Percentiles rank a stretch among this genome's conserved stretches.
Conservation (phyloP, 2,888 invertebrate genomes). For the Drosophila aldrichi region DNA sequence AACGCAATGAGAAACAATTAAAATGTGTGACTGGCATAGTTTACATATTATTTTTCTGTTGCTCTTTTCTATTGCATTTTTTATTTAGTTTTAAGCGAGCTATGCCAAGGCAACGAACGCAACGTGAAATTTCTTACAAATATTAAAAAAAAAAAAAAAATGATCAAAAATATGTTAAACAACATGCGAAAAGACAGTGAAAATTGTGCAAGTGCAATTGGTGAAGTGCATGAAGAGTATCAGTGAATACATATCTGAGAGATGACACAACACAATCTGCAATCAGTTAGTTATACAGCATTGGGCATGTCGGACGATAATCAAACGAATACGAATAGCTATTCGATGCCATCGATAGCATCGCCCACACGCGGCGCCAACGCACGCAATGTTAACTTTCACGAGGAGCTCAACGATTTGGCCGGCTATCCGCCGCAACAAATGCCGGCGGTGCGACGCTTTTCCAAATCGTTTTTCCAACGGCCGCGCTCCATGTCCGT, state of each 20-base stretch:
- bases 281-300: slow-evolving; percentile 85
- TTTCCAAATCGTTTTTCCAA: slow-evolving; percentile 85
- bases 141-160: background rate
- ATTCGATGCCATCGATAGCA: slow-evolving; percentile 83
- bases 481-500: slow-evolving; percentile 93
- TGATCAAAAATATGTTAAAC: background rate
- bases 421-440: slow-evolving; percentile 79
- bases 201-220: slow-evolving; percentile 21
- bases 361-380: slow-evolving; percentile 68
- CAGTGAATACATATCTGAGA: slow-evolving; percentile 50
- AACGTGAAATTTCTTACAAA: slow-evolving; percentile 4
- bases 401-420: slow-evolving; percentile 79
- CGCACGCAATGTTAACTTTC: slow-evolving; percentile 84
- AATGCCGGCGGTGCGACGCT: slow-evolving; percentile 80
- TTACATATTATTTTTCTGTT: background rate
- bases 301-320: slow-evolving; percentile 86
- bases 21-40: slow-evolving; percentile 5
- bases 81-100: slow-evolving; percentile 37
- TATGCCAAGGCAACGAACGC: slow-evolving; percentile 21
- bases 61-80: background rate
- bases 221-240: slow-evolving; percentile 8
- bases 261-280: slow-evolving; percentile 85
- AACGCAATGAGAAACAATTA: slow-evolving; percentile 42
- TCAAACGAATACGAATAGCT: slow-evolving; percentile 77
- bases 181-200: slow-evolving; percentile 18